Base-by-base conservation (phyloP, 2,888 invertebrate species). In the Tiliacea citrago region DNA sequence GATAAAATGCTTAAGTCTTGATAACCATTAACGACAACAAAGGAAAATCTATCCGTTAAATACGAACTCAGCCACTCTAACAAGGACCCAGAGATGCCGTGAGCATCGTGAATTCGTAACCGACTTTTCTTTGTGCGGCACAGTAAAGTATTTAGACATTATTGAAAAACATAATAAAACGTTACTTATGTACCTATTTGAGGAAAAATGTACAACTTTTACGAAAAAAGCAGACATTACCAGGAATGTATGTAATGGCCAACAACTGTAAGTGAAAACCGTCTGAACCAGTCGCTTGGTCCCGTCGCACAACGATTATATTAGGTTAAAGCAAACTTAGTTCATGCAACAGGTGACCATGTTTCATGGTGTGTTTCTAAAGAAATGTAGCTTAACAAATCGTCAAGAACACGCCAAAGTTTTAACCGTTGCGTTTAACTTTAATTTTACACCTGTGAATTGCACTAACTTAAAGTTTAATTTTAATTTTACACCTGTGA, bases 271-370 rank as follows among this genome's bases (percentile, higher is more conserved):
- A 13, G 49, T 13, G 29, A 45, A 66, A 55, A 61, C 35, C 16
- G 21, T 58, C 42, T 35, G 53, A 53, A 42, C 35, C 42, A 51
- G 49, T 57, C 67, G 58, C 39, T 77, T 58, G 24, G 51, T 29
- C 1, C 12, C 51, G 65, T 10, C 67, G 80, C 51, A 45, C 13
- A 81, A 83, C 57, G 78, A 70, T 73, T 83, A 78, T 78, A 80
- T 68, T 66, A 58, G 83, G 61, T 79, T 81, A 79, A 60, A 66
- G 61, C 12, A 61, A 68, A 79, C 65, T 62, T 18, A 60, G 63
- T 57, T 69, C 29, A 45, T 2, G 83, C 80, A 83, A 83, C 81
- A 81, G 83, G 83, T 81, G 66, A 79, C 42, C 47, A 18, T 51
- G 5, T 68, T 29, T 9, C 47, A 51, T 24, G 45, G 60, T 35